Conservation (phyloP, 2,797 vertebrate species). For the Calcarius lapponicus region DNA sequence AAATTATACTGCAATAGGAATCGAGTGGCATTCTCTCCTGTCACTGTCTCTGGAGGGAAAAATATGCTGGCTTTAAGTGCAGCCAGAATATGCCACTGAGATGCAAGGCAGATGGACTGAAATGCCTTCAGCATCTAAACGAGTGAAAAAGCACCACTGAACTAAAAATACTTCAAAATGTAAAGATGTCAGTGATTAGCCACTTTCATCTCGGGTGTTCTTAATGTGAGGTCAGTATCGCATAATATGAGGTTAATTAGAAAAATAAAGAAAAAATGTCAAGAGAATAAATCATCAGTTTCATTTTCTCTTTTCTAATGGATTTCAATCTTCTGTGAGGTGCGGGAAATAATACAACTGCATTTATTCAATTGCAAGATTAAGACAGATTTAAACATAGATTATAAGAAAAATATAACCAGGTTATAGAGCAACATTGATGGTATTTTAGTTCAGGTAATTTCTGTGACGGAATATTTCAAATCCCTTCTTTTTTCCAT, state of each 20-base stretch:
- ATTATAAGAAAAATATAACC: background rate
- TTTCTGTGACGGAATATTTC: background rate
- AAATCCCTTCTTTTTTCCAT: background rate
- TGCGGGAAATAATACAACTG: background rate
- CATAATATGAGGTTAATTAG: constrained; percentile 62
- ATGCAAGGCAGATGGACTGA: constrained; percentile 44
- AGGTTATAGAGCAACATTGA: background rate
- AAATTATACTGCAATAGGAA: constrained; percentile 14
- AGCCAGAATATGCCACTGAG: constrained; percentile 39
- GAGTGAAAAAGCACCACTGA: constrained; percentile 19
- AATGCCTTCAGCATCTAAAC: constrained; percentile 60
- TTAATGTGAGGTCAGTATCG: constrained; percentile 40
- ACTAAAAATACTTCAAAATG: constrained; percentile 49
- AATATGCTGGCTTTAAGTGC: constrained; percentile 10
- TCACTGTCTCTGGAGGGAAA: constrained; percentile 31
- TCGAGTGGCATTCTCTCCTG: background rate
- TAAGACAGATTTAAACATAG: background rate
- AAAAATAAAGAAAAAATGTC: constrained; percentile 61
- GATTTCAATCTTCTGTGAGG: background rate
- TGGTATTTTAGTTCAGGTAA: background rate
- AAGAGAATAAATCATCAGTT: constrained; percentile 40
- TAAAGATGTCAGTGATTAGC: constrained; percentile 31
- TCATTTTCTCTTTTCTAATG: constrained; percentile 10
- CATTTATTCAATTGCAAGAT: background rate
- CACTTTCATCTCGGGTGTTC: constrained; percentile 43